A percentile compares a stretch with the other conserved stretches of the same genome.
Evolutionary conservation across 2,797 vertebrate genomes (phyloP).

Genomic region (Leptodactylus fallax): DNA sequence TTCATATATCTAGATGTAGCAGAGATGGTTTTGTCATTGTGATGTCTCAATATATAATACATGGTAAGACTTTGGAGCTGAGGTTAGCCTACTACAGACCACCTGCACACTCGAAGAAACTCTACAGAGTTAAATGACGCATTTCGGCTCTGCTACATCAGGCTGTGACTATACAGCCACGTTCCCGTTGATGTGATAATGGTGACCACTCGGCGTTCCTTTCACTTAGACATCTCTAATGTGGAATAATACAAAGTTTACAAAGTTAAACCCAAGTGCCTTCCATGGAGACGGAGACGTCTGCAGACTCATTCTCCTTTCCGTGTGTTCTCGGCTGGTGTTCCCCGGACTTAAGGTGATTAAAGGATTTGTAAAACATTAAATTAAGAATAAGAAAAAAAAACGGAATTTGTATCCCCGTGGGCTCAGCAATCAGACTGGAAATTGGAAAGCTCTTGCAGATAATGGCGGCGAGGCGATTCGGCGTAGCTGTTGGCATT

Average conservation of each 20-base stretch:
- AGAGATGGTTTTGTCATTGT: no score
- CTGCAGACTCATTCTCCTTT: neutral
- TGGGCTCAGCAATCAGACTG: slow-evolving; percentile 40
- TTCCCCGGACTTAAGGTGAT: slow-evolving; percentile 48
- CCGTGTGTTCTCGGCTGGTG: slow-evolving; percentile 10
- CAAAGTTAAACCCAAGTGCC: neutral
- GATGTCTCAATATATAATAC: no score
- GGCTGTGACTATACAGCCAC: neutral
- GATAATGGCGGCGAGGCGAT: slow-evolving; percentile 42
- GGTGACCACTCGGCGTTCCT: no score
- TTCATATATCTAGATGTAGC: no score
- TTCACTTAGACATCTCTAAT: neutral
- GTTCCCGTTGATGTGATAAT: neutral
- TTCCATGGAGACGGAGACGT: neutral
- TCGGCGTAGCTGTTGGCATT: slow-evolving; percentile 6
- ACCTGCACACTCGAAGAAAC: no score
- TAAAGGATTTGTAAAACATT: slow-evolving; percentile 61
- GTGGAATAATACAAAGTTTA: neutral
- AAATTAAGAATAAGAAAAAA: slow-evolving; percentile 43
- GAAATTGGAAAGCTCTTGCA: slow-evolving; percentile 8
- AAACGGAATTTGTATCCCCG: neutral
- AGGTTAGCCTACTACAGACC: no score
- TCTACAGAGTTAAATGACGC: no score
- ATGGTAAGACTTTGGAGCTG: no score
- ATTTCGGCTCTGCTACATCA: no score